These are phyloP conservation scores for Tenthredo notha DNA, from an alignment of 2,888 invertebrate genomes.

Conservation along the genomic window DNA sequence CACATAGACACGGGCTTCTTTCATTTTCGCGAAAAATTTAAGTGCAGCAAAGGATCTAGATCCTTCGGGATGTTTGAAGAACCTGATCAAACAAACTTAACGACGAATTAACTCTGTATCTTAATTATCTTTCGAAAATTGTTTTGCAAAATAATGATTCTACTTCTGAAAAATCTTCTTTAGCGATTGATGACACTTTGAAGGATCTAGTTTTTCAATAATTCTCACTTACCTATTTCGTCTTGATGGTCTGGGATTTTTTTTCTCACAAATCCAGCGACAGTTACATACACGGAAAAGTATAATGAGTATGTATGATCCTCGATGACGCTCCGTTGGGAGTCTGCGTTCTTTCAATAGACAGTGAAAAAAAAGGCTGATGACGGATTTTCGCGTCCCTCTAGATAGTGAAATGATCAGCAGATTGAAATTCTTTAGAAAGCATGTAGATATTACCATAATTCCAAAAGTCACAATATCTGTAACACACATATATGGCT, in stretches of 20 bases:
- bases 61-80: not conserved
- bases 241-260: not conserved
- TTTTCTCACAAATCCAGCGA: not conserved
- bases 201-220: not conserved
- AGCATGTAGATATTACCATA: not conserved
- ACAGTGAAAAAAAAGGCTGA: not conserved
- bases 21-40: not conserved
- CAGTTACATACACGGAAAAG: not conserved
- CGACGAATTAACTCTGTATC: not conserved
- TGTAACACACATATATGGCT: not conserved
- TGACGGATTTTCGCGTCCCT: constrained; percentile 2
- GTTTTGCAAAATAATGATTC: not conserved
- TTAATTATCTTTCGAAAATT: not conserved
- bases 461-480: not conserved
- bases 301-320: not conserved
- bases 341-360: constrained; percentile 62
- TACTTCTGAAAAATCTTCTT: not conserved
- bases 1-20: not conserved
- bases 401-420: constrained; percentile 1
- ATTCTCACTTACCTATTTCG: not conserved
- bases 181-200: not conserved
- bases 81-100: not conserved
- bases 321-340: constrained; percentile 60
- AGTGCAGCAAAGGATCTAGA: not conserved
- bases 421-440: not conserved